Base-by-base conservation (phyloP, 2,888 invertebrate genomes). In the Plusia festucae region DNA sequence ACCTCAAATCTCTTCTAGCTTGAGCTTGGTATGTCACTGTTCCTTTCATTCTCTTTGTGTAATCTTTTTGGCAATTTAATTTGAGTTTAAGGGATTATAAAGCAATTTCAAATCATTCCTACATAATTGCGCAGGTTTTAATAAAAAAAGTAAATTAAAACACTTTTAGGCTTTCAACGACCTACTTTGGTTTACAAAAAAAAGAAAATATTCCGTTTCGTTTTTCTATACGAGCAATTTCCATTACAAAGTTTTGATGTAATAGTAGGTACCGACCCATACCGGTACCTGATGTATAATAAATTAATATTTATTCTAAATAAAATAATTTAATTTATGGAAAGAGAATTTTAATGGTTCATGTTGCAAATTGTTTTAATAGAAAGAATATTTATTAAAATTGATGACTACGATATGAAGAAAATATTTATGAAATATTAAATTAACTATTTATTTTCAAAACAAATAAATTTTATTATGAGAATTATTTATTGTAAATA, bases 11-110 rank as follows among this genome's bases (percentile, higher is more conserved):
- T 58, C 52, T 69, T 69, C 27, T 20, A 27, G 11, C 63, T 79
- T 68, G 22, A 58, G 56, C 32, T 22, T 20, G 13, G 30, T 57
- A 57, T 60, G 62, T 59, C 51, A 64, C 32, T 58, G 53, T 73
- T 63, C 68, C 53, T 76, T 78, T 73, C 52, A 73, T 73, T 74
- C 60, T 60, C 69, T 70, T 68, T 53, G 60, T 27, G 16, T 75
- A 79, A 80, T 75, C 74, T 76, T 79, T 81, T 77, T 55, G 61
- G 58, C 60, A 78, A 81, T 79, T 80, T 70, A 77, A 80, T 82
- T 82, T 71, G 61, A 70, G 64, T 80, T 78, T 76, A 71, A 79
- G 69, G 65, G 69, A 81, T 79, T 79, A 80, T 73, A 77, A 59
- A 73, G 73, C 73, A 65, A 76, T 84, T 84, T 76, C 57, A 76